Base-by-base conservation (phyloP, 2,113 vertebrate species). In the Chroicocephalus ridibundus region DNA sequence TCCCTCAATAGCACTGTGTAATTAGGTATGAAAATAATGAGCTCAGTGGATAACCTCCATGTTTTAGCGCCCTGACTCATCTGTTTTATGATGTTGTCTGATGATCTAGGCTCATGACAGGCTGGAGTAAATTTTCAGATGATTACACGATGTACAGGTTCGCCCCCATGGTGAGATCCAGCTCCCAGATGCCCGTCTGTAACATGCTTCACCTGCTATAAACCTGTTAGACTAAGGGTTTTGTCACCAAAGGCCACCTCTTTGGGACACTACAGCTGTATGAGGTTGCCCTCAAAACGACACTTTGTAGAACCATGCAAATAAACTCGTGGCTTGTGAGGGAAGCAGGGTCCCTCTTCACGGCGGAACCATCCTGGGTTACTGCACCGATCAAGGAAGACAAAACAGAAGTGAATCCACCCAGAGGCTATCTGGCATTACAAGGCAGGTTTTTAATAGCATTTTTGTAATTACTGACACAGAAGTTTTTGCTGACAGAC, bases 401-500 rank as follows among this genome's bases (percentile, higher is more conserved):
- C 38, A 66, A 57, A 92, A 46, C 2, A 80, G 74, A 86, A 90
- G 12, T 20, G 91, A 95, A 66, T 57, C 79, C 82, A 81, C 79
- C 96, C 94, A 95, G 91, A 86, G 94, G 95, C 94, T 66, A 92
- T 64, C 76, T 60, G 89, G 79, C 95, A 93, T 96, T 93, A 97
- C 64, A 83, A 88, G 87, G 82, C 70, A 88, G 89, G 79, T 81
- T 91, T 94, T 97, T 97, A 97, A 97, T 89, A 96, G 95, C 81
- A 82, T 79, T 92, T 94, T 93, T 94, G 89, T 96, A 97, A 96
- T 97, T 97, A 97, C 84, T 76, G 85, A 90, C 91, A 95, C 84
- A 91, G 46, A 92, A 64, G 71, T 38, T 94, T 97, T 82, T 97
- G 95, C 96, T 97, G 97, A 97, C 96, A 96, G 97, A 95, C 90